Conservation (phyloP, 2,797 vertebrate genomes). For the Rhinogobio ventralis region DNA sequence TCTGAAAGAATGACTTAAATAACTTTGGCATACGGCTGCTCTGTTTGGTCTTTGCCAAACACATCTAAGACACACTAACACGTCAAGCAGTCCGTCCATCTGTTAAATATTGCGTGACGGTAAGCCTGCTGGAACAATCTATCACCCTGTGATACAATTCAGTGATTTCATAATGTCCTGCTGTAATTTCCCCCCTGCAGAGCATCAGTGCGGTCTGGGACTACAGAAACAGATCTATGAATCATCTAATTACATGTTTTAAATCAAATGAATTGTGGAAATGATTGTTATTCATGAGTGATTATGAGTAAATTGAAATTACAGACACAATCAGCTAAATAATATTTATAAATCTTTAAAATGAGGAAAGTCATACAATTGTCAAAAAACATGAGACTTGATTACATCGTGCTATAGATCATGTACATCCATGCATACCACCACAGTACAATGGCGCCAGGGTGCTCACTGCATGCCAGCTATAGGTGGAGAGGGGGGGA, state of each 20-base stretch:
- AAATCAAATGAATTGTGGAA: neutral
- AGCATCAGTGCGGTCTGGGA: neutral
- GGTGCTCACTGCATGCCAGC: too few relatives aligned
- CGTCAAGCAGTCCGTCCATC: slow-evolving; percentile 56
- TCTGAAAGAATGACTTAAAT: slow-evolving; percentile 30
- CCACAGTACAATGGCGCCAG: too few relatives aligned
- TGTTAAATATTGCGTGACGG: slow-evolving; percentile 49
- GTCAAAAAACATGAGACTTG: neutral
- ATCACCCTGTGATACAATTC: slow-evolving; percentile 41
- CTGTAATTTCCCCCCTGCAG: slow-evolving; percentile 33
- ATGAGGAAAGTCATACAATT: neutral
- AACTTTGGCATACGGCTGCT: slow-evolving; percentile 63
- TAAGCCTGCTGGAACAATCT: slow-evolving; percentile 36
- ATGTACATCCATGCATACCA: too few relatives aligned
- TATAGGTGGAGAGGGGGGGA: too few relatives aligned
- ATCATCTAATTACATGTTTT: neutral
- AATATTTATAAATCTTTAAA: neutral
- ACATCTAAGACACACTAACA: slow-evolving; percentile 48
- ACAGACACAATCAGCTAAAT: neutral
- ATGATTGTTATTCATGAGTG: neutral
- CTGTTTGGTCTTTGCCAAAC: slow-evolving; percentile 68
- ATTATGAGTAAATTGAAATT: neutral
- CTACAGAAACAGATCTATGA: slow-evolving; percentile 14
- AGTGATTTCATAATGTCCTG: slow-evolving; percentile 38
- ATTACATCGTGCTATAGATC: too few relatives aligned